Percentiles rank a stretch among this genome's conserved stretches.
These are phyloP conservation scores for Orchestia grillus DNA, from an alignment of 1,140 invertebrate genomes.

Conservation along the genomic window DNA sequence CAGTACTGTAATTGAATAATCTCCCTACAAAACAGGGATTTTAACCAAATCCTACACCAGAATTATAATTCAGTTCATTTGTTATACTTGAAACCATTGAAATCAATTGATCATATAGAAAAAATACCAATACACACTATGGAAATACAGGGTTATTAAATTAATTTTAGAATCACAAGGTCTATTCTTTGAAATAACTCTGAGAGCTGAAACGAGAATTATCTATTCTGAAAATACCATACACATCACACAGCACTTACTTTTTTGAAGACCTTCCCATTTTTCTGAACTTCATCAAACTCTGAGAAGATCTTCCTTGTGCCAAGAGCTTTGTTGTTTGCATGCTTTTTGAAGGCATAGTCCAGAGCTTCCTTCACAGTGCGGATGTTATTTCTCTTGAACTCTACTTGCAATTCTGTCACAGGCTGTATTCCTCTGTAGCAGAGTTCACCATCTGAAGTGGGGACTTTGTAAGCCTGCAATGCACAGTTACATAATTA, in stretches of 20 bases:
- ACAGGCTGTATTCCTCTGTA: conserved; percentile 36
- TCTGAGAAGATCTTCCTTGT: conserved; percentile 91
- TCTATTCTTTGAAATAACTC: too few relatives aligned
- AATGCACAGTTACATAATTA: background rate
- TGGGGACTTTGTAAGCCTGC: conserved; percentile 40
- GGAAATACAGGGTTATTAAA: too few relatives aligned
- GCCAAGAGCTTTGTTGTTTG: conserved; percentile 85
- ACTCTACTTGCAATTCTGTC: conserved; percentile 59
- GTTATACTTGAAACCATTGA: background rate
- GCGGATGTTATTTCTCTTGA: conserved; percentile 61
- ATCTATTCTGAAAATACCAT: too few relatives aligned
- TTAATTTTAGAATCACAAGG: too few relatives aligned
- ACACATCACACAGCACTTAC: conserved; percentile 69
- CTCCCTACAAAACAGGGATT: too few relatives aligned
- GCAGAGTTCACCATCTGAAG: conserved; percentile 62
- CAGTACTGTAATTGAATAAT: too few relatives aligned
- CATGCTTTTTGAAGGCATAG: conserved; percentile 81
- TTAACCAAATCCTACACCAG: too few relatives aligned
- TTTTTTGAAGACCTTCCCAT: conserved; percentile 97
- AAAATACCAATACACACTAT: too few relatives aligned
- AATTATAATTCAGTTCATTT: too few relatives aligned
- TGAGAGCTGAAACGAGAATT: too few relatives aligned
- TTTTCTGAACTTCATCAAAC: conserved; percentile 92
- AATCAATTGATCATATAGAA: background rate
- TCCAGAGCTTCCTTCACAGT: conserved; percentile 74